A percentile compares a stretch with the other conserved stretches of the same genome.
Conservation (phyloP, 1,140 invertebrate species). For the Atopsyche davidsoni region DNA sequence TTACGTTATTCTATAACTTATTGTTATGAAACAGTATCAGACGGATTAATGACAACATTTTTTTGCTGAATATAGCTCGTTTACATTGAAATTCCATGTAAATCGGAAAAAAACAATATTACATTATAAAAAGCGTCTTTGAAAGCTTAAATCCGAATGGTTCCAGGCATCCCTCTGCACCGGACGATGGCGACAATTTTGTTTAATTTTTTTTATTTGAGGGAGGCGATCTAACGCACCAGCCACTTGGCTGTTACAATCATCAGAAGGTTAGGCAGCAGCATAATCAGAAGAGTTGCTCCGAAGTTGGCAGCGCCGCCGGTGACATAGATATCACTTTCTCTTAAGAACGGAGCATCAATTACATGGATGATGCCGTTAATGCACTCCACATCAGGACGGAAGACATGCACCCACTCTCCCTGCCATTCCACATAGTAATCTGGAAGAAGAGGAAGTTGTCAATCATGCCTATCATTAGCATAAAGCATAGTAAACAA, state of each 20-base stretch:
- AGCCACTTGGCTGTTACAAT: slow-evolving; percentile 18
- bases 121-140: no score
- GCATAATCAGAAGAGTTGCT: slow-evolving; percentile 32
- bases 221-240: no score
- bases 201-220: no score
- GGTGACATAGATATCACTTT: slow-evolving; percentile 74
- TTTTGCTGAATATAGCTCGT: no score
- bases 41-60: slow-evolving; percentile 13
- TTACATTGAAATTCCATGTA: no score
- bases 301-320: slow-evolving; percentile 38
- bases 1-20: slow-evolving; percentile 3
- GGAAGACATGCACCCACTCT: slow-evolving; percentile 72
- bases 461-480: neutral
- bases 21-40: slow-evolving; percentile 13
- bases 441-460: slow-evolving; percentile 47
- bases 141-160: no score
- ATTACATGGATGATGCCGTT: slow-evolving; percentile 93
- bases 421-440: slow-evolving; percentile 80
- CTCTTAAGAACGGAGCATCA: slow-evolving; percentile 73
- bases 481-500: neutral
- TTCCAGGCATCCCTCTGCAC: no score
- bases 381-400: slow-evolving; percentile 84
- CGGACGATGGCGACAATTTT: no score
- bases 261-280: slow-evolving; percentile 31
- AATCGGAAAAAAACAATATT: no score